Evolutionary conservation across 2,888 invertebrate species (phyloP), one percentile per base, ranked within the genome.

Genomic region (Xestia c-nigrum): DNA sequence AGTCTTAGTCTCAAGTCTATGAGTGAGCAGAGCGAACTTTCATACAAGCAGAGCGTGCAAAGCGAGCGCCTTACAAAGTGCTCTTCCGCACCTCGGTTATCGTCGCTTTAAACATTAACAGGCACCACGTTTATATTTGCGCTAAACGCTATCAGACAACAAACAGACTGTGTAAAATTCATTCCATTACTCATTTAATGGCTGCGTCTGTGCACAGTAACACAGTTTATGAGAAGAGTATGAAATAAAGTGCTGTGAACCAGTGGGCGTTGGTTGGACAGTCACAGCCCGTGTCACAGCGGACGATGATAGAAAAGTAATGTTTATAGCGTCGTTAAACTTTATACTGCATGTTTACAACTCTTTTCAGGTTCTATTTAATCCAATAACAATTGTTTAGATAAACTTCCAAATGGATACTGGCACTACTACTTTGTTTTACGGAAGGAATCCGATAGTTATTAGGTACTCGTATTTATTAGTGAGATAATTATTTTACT

Each of bases 251-350:
- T 50, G 65, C 64, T 21, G 52, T 24, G 24, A 69, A 65, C 67
- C 64, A 40, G 24, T 38, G 40, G 10, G 47, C 43, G 65, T 14
- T 24, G 65, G 65, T 46, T 16, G 38, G 63, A 67, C 50, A 50
- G 70, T 65, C 76, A 24, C 31, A 38, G 40, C 31, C 16, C n/a
- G 63, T 57, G 40, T 66, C 61, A 61, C 43, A 21, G 16, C 43
- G 19, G 55, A 79, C 46, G 68, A 67, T 52, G 61, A 70, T 70
- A 72, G 66, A 83, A 79, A 75, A 77, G 47, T 84, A 73, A 75
- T 78, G 14, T 85, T 77, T 73, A 85, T 73, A 43, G 40, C 67
- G 70, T 61, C 57, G 40, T 77, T 67, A 46, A 12, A 73, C 70
- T 71, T 74, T 74, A 69, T 73, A 81, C 55, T 71, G 63, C 55